A percentile compares a stretch with the other conserved stretches of the same genome.
Conservation (phyloP, 2,113 vertebrate genomes). For the Cryptoleucopteryx plumbea region DNA sequence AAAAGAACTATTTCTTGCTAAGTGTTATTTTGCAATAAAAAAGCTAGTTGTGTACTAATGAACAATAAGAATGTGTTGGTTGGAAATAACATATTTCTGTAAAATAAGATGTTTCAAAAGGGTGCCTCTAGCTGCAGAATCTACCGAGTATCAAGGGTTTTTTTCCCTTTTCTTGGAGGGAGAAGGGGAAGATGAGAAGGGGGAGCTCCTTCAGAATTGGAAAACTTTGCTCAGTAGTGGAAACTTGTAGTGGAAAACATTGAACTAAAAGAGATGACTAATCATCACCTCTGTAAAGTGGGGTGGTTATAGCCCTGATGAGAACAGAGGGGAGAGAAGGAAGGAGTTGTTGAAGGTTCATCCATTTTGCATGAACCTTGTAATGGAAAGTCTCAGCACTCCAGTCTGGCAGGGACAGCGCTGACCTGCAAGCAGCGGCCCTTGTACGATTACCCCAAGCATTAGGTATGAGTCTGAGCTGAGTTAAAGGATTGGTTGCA, state of each 20-base stretch:
- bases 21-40: conserved; percentile 47
- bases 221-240: background rate
- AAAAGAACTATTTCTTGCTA: conserved; percentile 20
- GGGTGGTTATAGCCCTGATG: background rate
- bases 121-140: background rate
- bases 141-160: background rate
- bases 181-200: background rate
- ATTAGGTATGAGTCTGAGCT: accelerated
- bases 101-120: background rate
- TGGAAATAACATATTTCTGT: conserved; percentile 7
- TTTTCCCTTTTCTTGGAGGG: background rate
- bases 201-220: background rate
- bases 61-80: conserved; percentile 38
- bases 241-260: background rate
- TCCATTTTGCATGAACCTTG: background rate
- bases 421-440: background rate
- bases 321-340: background rate
- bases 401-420: accelerated
- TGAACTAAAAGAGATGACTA: background rate
- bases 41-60: conserved; percentile 1
- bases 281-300: background rate
- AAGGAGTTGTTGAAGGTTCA: background rate
- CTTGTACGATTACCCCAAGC: background rate
- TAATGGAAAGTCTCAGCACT: background rate
- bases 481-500: background rate